Conservation (phyloP, 2,797 vertebrate species). For the Pseudomugil gertrudae region DNA sequence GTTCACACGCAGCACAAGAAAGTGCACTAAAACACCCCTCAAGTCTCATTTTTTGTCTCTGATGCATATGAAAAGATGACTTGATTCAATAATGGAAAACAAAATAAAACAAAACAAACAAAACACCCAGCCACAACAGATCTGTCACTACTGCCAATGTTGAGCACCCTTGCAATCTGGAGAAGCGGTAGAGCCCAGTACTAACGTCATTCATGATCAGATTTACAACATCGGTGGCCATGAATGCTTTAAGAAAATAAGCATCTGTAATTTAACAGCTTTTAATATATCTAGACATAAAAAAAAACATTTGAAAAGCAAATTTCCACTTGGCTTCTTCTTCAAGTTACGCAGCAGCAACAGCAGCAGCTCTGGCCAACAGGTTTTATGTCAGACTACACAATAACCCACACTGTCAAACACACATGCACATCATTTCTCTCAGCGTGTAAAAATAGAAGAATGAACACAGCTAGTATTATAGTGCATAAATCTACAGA, state of each 20-base stretch:
- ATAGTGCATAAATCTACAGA: constrained; percentile 67
- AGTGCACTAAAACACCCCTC: constrained; percentile 63
- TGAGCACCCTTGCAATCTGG: constrained; percentile 33
- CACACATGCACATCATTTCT: constrained; percentile 71
- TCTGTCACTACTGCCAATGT: constrained; percentile 37
- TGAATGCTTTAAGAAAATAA: constrained; percentile 61
- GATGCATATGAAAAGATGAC: constrained; percentile 52
- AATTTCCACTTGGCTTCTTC: constrained; percentile 57
- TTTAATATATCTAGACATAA: constrained; percentile 73
- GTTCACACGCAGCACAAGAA: constrained; percentile 55
- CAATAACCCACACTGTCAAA: constrained; percentile 61
- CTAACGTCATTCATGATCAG: constrained; percentile 42
- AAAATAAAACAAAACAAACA: neutral
- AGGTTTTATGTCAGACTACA: constrained; percentile 63
- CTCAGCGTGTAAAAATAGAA: constrained; percentile 80
- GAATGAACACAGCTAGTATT: constrained; percentile 74
- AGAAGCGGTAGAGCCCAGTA: constrained; percentile 25
- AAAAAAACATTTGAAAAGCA: constrained; percentile 75
- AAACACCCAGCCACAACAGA: constrained; percentile 38
- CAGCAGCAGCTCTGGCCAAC: constrained; percentile 43
- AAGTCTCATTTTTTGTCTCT: constrained; percentile 40
- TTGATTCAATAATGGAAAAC: constrained; percentile 29
- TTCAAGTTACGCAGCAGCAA: constrained; percentile 71
- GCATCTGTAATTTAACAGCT: constrained; percentile 51
- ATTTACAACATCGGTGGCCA: constrained; percentile 58